Base-by-base conservation (phyloP, 2,797 vertebrate species). In the Pteronotus mesoamericanus region DNA sequence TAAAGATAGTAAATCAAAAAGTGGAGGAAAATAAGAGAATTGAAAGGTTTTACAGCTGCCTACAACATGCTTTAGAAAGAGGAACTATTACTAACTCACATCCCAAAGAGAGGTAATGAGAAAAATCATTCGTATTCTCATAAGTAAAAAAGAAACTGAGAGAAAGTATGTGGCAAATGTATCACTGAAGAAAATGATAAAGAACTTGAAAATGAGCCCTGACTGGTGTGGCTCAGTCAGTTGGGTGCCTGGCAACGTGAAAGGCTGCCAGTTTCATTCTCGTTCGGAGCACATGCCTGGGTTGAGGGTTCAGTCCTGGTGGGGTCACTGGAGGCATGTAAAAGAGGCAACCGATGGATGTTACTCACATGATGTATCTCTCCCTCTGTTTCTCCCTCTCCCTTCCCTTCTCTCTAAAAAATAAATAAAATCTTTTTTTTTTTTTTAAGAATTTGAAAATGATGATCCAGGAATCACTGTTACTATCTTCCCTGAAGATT, bases 1-100 rank as follows among this genome's bases (percentile, higher is more conserved):
- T 99, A 87, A 97, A 98, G 32, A 92, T 98, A 92, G 99, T 99
- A 94, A 99, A 99, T 98, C 98, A 97, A 94, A 99, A 99, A 98
- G 99, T 99, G 99, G 99, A 99, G 74, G 99, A 99, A 97, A 99
- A 99, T 96, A 97, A 98, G 10, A 99, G 86, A 94, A 99, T 99
- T 92, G 97, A 98, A 95, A 99, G 99, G 99, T 99, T 99, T 97
- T 98, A 98, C 34, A 96, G 66, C 37, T 92, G 97, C 88, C 97
- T 99, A 32, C 98, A 98, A 37, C 68, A 91, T 77, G 98, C 98
- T 71, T 83, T 99, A 96, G 91, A 97, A 75, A 91, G 95, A 48
- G 90, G 92, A 6, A n/a, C 87, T 18, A 19, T 84, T 53, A 82
- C 46, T 9, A 59, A 6, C 42, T 72, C 22, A 0, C 51, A 89